phyloP scores from a whole-genome alignment of 1,140 invertebrate genomes.

The Drosophila pallidifrons region DNA sequence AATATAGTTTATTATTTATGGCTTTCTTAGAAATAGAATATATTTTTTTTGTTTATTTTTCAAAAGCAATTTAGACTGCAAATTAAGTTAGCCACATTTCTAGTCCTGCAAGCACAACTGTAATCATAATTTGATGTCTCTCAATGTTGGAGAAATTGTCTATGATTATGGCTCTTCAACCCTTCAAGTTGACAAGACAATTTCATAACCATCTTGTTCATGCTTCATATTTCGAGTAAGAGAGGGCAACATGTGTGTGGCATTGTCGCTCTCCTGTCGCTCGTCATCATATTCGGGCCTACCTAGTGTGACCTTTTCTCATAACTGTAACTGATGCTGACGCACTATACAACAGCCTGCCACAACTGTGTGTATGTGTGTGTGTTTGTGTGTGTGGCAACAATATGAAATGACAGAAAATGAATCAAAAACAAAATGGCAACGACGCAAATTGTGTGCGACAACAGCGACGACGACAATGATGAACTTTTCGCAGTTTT shows the following conservation, averaged over 20 bases:
- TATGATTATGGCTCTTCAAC: slow-evolving; percentile 7
- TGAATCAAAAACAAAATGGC: slow-evolving; percentile 73
- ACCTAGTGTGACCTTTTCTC: slow-evolving; percentile 41
- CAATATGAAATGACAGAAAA: slow-evolving; percentile 56
- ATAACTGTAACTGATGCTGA: not conserved
- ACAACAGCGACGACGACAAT: slow-evolving; percentile 19
- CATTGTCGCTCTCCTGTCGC: slow-evolving; percentile 33
- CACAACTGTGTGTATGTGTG: not conserved
- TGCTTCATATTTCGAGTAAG: slow-evolving; percentile 16
- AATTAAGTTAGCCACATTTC: too few species aligned
- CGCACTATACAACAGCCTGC: slow-evolving; percentile 11
- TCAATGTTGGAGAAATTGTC: not conserved
- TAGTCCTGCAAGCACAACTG: not conserved
- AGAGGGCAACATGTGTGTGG: slow-evolving; percentile 34
- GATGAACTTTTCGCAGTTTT: slow-evolving; percentile 42
- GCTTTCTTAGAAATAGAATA: not conserved
- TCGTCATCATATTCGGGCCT: slow-evolving; percentile 36
- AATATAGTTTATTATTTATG: not conserved
- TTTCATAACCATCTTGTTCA: slow-evolving; percentile 26
- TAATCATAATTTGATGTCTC: slow-evolving; percentile 2
- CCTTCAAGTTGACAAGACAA: slow-evolving; percentile 2
- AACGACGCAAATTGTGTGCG: slow-evolving; percentile 46
- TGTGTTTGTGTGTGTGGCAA: not conserved
- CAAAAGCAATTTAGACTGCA: not conserved
- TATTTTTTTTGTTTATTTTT: not conserved